These are phyloP conservation scores for Varanus komodoensis DNA, from an alignment of 2,113 vertebrate genomes.

Conservation along the genomic window DNA sequence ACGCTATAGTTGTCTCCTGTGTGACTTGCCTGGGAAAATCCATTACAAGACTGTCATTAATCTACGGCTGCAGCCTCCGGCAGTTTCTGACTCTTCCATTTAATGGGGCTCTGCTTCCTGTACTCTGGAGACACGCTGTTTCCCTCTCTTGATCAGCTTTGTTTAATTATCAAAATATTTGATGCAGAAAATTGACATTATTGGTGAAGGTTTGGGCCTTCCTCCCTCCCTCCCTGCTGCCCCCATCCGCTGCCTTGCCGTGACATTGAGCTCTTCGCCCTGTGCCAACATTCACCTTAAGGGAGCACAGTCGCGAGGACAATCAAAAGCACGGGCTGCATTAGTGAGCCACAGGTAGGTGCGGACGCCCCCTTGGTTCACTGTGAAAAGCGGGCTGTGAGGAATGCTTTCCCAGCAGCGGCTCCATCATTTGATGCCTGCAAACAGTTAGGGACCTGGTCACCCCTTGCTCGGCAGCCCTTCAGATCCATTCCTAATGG, in stretches of 20 bases:
- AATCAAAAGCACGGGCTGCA: not conserved
- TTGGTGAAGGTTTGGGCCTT: conserved; percentile 77
- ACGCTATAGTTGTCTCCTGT: conserved; percentile 75
- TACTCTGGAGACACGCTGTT: conserved; percentile 81
- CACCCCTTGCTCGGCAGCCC: not conserved
- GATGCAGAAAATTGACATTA: conserved; percentile 93
- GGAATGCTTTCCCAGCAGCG: fast-evolving
- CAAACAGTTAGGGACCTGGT: not conserved
- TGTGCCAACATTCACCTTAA: conserved; percentile 53
- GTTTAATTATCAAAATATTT: conserved; percentile 95
- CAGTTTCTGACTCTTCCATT: conserved; percentile 82
- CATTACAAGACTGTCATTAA: conserved; percentile 87
- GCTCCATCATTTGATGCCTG: not conserved
- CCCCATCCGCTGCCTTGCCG: conserved; percentile 54
- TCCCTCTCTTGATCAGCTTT: conserved; percentile 86
- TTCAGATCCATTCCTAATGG: not conserved
- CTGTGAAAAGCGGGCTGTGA: not conserved
- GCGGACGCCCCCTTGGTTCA: fast-evolving
- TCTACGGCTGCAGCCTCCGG: conserved; percentile 85
- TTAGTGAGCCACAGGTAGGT: conserved; percentile 11
- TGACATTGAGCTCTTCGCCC: conserved; percentile 70
- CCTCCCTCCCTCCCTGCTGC: conserved; percentile 51
- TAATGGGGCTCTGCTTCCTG: conserved; percentile 87
- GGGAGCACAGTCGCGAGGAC: conserved; percentile 41
- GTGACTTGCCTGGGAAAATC: conserved; percentile 85